phyloP scores from a whole-genome alignment of 2,797 vertebrate genomes.

The Urocyon cinereoargenteus region DNA sequence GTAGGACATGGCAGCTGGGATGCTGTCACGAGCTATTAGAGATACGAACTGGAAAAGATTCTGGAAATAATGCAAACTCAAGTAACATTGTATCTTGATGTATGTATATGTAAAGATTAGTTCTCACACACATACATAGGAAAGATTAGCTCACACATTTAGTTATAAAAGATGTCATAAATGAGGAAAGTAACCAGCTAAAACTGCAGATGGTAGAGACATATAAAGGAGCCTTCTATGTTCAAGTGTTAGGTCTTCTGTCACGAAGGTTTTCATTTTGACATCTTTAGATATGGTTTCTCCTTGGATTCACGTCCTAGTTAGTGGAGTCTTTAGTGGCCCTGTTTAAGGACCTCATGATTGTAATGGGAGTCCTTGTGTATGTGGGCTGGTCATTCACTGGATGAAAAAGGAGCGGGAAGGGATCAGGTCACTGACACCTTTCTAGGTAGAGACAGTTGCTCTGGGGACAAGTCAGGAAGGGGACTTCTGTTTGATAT shows the following conservation, averaged over 20 bases:
- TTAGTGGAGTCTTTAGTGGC: neutral
- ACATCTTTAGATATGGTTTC: neutral
- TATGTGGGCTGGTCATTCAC: neutral
- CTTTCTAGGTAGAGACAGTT: constrained; percentile 12
- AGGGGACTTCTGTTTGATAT: neutral
- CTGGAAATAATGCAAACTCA: neutral
- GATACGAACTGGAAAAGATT: neutral
- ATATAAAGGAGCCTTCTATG: neutral
- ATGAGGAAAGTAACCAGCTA: constrained; percentile 29
- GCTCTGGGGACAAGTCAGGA: neutral
- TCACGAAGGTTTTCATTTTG: constrained; percentile 35
- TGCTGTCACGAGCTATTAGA: neutral
- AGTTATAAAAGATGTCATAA: constrained; percentile 21
- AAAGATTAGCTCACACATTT: constrained; percentile 3
- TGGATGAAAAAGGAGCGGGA: neutral
- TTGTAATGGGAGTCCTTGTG: neutral
- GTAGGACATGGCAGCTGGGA: neutral
- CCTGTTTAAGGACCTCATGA: neutral
- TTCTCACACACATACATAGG: neutral
- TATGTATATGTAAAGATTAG: neutral
- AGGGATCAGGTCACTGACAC: neutral
- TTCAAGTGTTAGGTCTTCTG: neutral
- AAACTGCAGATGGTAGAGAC: neutral
- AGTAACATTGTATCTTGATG: neutral
- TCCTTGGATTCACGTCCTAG: neutral